Conservation (phyloP, 2,113 vertebrate species). For the Trogon surrucura region DNA sequence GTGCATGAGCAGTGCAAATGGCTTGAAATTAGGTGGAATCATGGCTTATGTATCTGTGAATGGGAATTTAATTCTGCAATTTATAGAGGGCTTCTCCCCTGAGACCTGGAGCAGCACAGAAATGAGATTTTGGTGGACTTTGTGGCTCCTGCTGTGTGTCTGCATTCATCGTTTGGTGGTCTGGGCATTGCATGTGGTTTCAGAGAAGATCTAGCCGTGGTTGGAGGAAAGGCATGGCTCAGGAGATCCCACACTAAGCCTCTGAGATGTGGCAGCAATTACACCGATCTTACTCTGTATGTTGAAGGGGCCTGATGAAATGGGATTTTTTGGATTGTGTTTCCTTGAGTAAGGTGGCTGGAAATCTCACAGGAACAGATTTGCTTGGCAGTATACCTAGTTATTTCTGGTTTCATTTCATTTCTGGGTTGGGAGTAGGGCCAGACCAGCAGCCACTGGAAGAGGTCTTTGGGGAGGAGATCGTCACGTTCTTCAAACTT, state of each 20-base stretch:
- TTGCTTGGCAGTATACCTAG: background rate
- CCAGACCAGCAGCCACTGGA: background rate
- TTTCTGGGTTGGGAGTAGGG: background rate
- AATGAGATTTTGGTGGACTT: background rate
- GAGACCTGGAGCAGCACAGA: background rate
- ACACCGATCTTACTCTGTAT: background rate
- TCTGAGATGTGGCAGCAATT: background rate
- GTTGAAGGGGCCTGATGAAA: background rate
- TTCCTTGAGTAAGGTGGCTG: background rate
- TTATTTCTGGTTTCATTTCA: background rate
- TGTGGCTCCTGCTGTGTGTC: fast-evolving
- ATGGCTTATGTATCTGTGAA: background rate
- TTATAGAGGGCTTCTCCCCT: background rate
- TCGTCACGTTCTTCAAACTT: background rate
- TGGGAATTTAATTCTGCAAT: background rate
- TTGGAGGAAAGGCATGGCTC: background rate
- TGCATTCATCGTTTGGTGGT: background rate
- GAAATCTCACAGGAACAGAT: background rate
- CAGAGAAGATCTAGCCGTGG: background rate
- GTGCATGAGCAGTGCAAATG: background rate
- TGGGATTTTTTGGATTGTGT: fast-evolving
- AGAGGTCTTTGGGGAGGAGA: background rate
- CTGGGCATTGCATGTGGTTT: background rate
- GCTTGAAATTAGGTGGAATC: background rate
- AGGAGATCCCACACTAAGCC: background rate